Conservation (phyloP, 2,113 vertebrate genomes). For the rabbit (Oryctolagus cuniculus) region mOryCun1.1 NC_091450.1:21087501-21088000, state of each 20-base stretch:
- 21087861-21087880: neutral
- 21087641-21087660: neutral
- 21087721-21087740: neutral
- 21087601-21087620: neutral
- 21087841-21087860: too few species aligned
- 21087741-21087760: neutral
- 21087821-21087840: neutral
- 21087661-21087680: neutral
- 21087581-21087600: neutral
- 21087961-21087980: too few species aligned
- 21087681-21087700: neutral
- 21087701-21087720: neutral
- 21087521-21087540: neutral
- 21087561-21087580: neutral
- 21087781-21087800: constrained; percentile 14
- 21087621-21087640: neutral
- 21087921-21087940: too few species aligned
- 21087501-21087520: constrained; percentile 1
- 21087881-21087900: neutral
- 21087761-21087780: neutral
- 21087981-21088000: too few species aligned
- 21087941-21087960: too few species aligned
- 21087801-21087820: neutral
- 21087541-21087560: neutral
- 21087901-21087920: neutral